Evolutionary conservation across 2,113 vertebrate species (phyloP), one percentile per base, ranked within the genome.

Genomic region (Nasalis larvatus): DNA sequence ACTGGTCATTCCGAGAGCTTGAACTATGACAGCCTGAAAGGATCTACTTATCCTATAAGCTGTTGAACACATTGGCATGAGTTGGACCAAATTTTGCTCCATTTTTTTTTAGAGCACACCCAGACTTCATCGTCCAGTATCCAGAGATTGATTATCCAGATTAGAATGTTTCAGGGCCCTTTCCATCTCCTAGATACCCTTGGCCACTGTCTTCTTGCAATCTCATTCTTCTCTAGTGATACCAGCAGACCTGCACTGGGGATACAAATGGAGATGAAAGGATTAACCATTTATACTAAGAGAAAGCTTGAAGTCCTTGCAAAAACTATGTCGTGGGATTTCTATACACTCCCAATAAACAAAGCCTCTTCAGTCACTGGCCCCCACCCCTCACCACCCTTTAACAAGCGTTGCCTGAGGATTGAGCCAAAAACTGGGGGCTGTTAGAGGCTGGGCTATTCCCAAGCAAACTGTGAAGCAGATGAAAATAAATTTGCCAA

Each of bases 1-100:
- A 73, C 60, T 82, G 96, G 89, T 94, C 94, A 92, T 96, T 92
- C 87, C 68, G 84, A 87, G 96, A 90, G 58, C 85, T 73, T 76
- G 96, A 96, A 96, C 88, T 96, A 37, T 18, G 94, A 68, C 32
- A 78, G 69, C 85, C 76, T 78, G 8, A 74, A 96, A 92, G 83
- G 56, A 85, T 88, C 83, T 78, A 2, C 94, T 95, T 89, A 84
- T 6, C 52, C 81, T 81, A 13, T 84, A 78, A 91, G 84, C 47
- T 66, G 23, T 54, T 92, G 89, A 93, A 86, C 8, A 47, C 37
- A 49, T 77, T 82, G 47, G 74, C 35, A 7, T 63, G 37, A 86
- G 21, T 71, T 42, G 69, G 27, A 25, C 82, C 37, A 18, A 54
- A 47, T 54, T 14, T 69, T 30, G 32, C 78, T 76, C n/a, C 9